Evolutionary conservation across 2,888 invertebrate species (phyloP).

Genomic region (Clepsis dumicolana): DNA sequence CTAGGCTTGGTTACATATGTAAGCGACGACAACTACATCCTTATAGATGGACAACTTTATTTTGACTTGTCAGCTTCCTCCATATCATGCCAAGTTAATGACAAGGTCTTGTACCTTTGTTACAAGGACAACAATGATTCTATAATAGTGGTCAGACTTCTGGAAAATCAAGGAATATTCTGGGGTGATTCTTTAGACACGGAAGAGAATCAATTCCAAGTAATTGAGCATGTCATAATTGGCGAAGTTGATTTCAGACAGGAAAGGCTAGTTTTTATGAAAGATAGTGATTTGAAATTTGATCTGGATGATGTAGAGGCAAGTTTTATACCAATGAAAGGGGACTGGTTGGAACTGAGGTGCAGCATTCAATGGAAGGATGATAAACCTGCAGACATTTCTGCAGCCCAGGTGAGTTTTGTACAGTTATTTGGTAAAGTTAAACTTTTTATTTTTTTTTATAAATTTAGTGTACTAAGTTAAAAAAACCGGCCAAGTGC

Average conservation of each 20-base stretch:
- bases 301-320: slow-evolving; percentile 87
- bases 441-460: neutral
- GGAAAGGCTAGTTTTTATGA: slow-evolving; percentile 75
- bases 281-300: slow-evolving; percentile 85
- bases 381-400: slow-evolving; percentile 76
- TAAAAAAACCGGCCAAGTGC: too few species aligned
- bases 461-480: too few species aligned
- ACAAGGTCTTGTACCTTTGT: slow-evolving; percentile 85
- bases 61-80: slow-evolving; percentile 78
- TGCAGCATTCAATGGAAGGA: slow-evolving; percentile 88
- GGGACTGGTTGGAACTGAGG: slow-evolving; percentile 89
- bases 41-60: slow-evolving; percentile 87
- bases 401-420: slow-evolving; percentile 68
- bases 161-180: slow-evolving; percentile 80
- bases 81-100: slow-evolving; percentile 77
- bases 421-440: too few species aligned
- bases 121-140: slow-evolving; percentile 77
- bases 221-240: slow-evolving; percentile 71
- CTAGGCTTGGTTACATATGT: slow-evolving; percentile 87
- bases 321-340: slow-evolving; percentile 88
- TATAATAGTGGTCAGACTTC: slow-evolving; percentile 85
- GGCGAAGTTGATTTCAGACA: slow-evolving; percentile 67
- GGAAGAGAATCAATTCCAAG: slow-evolving; percentile 62
- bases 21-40: slow-evolving; percentile 71
- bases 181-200: slow-evolving; percentile 78